Base-by-base conservation (phyloP, 2,888 invertebrate species). In the Hemistola chrysoprasaria region DNA sequence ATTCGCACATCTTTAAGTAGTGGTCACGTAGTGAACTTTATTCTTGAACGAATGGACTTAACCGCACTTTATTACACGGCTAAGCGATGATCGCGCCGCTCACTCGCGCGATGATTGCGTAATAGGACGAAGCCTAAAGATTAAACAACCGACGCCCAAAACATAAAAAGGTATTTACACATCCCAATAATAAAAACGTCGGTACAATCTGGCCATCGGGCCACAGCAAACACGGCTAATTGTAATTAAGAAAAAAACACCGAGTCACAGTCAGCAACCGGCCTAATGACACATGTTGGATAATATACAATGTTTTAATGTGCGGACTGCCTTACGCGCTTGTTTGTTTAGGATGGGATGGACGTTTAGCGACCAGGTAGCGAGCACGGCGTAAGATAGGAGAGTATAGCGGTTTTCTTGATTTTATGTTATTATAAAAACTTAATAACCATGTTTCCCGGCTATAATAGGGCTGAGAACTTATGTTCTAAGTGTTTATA, bases 271-370 rank as follows among this genome's bases (percentile, higher is more conserved):
- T 80, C 82, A 80, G 82, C 81, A 68, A 57, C 69, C 64, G 53
- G 32, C 53, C 64, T 81, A 84, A 84, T 80, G 84, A 81, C 78
- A 72, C 77, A 74, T 74, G 80, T 75, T 72, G 75, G 75, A 72
- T 68, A 65, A 75, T 75, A 78, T 83, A 86, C 86, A 84, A 85
- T 79, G 82, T 79, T 83, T 81, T 83, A 83, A 86, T 83, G 86
- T 61, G 65, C 50, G 60, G 76, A 75, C 80, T 71, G 80, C 79
- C 77, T 83, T 80, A 78, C 83, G 68, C 78, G 75, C 78, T 77
- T 75, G 79, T 87, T 87, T 87, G 85, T 83, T 87, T 85, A 86
- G 87, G 87, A 81, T 83, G 65, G 71, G 82, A 85, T 76, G 84
- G 75, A 16, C 16, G 82, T 84, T 86, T 86, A 86, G 83, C 59